Percentiles rank a stretch among this genome's conserved stretches.
Conservation (phyloP, 2,888 invertebrate genomes). For the Cepaea hortensis region DNA sequence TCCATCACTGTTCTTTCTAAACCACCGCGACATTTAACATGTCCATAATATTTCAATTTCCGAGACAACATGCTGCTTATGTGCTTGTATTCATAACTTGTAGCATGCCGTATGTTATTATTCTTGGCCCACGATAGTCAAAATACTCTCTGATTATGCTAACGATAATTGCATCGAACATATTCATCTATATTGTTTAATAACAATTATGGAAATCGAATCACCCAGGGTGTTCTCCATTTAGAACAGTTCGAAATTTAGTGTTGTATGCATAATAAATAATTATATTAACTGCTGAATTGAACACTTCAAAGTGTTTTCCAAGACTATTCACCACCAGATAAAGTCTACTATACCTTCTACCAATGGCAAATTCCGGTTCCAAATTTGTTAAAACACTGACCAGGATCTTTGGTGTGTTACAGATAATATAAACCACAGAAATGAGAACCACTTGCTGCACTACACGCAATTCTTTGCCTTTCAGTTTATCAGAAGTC, state of each 20-base stretch:
- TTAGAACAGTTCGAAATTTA: constrained; percentile 3
- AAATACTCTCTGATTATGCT: too few species aligned
- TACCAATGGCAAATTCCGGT: background rate
- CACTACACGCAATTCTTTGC: background rate
- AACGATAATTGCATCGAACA: too few species aligned
- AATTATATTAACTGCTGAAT: background rate
- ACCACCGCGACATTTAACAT: too few species aligned
- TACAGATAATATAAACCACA: background rate
- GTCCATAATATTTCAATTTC: too few species aligned
- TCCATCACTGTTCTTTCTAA: too few species aligned
- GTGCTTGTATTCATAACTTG: too few species aligned
- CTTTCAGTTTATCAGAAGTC: background rate
- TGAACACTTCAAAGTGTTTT: constrained; percentile 2
- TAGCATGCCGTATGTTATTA: too few species aligned
- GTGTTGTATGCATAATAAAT: constrained; percentile 25
- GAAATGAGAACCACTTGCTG: constrained; percentile 8
- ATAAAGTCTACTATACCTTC: background rate
- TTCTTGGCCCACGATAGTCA: too few species aligned
- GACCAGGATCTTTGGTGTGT: constrained; percentile 20
- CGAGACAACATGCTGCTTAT: too few species aligned
- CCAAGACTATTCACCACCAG: background rate
- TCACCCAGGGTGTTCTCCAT: background rate
- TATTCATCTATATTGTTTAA: too few species aligned
- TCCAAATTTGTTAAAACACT: background rate
- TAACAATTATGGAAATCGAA: too few species aligned